Conservation (phyloP, 1,140 invertebrate genomes). For the Bombus ignitus region DNA sequence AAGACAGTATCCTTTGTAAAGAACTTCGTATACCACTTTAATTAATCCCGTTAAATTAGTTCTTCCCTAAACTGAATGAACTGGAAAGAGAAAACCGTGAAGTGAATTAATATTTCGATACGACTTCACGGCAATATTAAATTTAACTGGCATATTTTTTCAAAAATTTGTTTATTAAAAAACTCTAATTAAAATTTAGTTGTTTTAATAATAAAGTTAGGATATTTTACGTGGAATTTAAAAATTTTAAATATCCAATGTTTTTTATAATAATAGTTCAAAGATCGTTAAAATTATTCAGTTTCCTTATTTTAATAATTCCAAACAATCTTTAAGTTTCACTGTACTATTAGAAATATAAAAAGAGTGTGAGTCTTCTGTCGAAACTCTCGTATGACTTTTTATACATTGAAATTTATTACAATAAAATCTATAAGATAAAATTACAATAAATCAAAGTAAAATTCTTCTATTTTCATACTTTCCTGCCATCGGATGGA, state of each 20-base stretch:
- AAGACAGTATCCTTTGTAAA: conserved; percentile 33
- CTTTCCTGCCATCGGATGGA: neutral
- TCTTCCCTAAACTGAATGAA: neutral
- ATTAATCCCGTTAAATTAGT: conserved; percentile 47
- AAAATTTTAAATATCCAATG: too few relatives aligned
- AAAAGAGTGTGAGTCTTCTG: too few relatives aligned
- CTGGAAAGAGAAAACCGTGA: neutral
- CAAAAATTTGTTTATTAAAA: neutral
- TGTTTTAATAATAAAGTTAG: too few relatives aligned
- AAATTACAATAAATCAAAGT: neutral
- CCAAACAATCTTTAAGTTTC: too few relatives aligned
- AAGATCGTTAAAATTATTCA: too few relatives aligned
- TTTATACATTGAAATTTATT: neutral
- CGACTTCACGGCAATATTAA: neutral
- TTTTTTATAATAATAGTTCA: too few relatives aligned
- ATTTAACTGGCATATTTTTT: neutral
- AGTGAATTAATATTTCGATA: neutral
- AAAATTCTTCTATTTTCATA: too few relatives aligned
- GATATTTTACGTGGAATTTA: too few relatives aligned
- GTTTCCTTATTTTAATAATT: too few relatives aligned
- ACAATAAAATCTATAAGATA: neutral
- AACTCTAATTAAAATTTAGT: too few relatives aligned
- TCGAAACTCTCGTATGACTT: too few relatives aligned
- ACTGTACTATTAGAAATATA: too few relatives aligned
- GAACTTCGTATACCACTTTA: conserved; percentile 32